Base-by-base conservation (phyloP, 2,888 invertebrate genomes). In the Sarcophaga carnaria region DNA sequence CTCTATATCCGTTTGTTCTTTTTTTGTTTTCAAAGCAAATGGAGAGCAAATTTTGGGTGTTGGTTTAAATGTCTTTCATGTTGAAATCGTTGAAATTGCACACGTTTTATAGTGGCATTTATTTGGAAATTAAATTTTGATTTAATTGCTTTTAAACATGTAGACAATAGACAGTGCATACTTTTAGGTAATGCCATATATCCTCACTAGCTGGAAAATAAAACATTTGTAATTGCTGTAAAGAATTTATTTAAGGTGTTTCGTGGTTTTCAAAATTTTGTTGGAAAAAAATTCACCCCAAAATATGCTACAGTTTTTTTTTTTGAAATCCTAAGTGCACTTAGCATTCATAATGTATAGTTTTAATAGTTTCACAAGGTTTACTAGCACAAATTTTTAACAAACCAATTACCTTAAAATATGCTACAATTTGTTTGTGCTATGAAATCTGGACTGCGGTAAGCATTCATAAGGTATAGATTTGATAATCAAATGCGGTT, bases 101-200 rank as follows among this genome's bases (percentile, higher is more conserved):
- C 78, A 83, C 79, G 76, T 83, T 76, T 75, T 25, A 67, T 63
- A 59, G 77, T 83, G 77, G 83, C 80, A 80, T 83, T 86, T 86
- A 87, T 81, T 70, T 83, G 63, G 45, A 83, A 83, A 87, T 87
- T 83, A 75, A 87, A 83, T 78, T 87, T 75, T 81, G 86, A 83
- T 87, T 87, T 83, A 83, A 87, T 81, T 87, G 80, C 83, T 78
- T 80, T 78, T 64, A 17, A 54, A 54, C 54, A 54, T 54, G 54
- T 54, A 14, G 12, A 54, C 12, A 54, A 54, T 54, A 17, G 54
- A 54, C 54, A 54, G 54, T 54, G 54, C 17, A 12, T 54, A 54
- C 17, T 14, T 54, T 14, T 17, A 54, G 17, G 12, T 17, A 14
- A 54, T 54, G 54, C 54, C 4, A 17, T 14, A 17, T 54, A 14